These are phyloP conservation scores for Telenomus remus DNA, from an alignment of 1,140 invertebrate species.

Conservation along the genomic window DNA sequence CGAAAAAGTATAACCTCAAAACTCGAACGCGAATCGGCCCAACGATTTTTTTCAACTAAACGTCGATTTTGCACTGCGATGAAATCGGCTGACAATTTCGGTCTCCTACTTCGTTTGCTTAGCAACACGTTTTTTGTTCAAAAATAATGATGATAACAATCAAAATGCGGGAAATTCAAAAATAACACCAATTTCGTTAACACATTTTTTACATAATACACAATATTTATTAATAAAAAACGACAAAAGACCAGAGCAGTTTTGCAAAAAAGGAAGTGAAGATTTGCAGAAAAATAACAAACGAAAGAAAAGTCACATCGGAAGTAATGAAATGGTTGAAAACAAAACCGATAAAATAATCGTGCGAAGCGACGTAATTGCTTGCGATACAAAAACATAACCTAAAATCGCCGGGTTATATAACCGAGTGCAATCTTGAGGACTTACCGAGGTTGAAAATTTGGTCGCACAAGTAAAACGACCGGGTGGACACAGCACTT, in stretches of 20 bases:
- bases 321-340: slow-evolving; percentile 21
- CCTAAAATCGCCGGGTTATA: slow-evolving; percentile 69
- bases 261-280: not conserved
- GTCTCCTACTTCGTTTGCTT: slow-evolving; percentile 26
- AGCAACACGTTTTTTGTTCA: slow-evolving; percentile 32
- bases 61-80: not conserved
- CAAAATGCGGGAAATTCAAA: slow-evolving; percentile 23
- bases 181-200: slow-evolving; percentile 1
- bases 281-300: not conserved
- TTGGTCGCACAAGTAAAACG: not conserved
- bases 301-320: not conserved
- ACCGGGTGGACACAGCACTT: not conserved
- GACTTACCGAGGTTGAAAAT: slow-evolving; percentile 48
- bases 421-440: slow-evolving; percentile 60
- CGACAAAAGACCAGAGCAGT: no score
- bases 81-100: slow-evolving; percentile 5
- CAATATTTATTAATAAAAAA: no score
- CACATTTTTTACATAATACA: no score
- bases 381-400: slow-evolving; percentile 58
- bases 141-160: not conserved
- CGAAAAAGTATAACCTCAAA: slow-evolving; percentile 15
- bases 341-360: slow-evolving; percentile 27
- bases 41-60: not conserved
- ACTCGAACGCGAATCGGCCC: not conserved
- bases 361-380: slow-evolving; percentile 33